These are phyloP conservation scores for Nebria salina DNA, from an alignment of 2,888 invertebrate species.

Conservation along the genomic window DNA sequence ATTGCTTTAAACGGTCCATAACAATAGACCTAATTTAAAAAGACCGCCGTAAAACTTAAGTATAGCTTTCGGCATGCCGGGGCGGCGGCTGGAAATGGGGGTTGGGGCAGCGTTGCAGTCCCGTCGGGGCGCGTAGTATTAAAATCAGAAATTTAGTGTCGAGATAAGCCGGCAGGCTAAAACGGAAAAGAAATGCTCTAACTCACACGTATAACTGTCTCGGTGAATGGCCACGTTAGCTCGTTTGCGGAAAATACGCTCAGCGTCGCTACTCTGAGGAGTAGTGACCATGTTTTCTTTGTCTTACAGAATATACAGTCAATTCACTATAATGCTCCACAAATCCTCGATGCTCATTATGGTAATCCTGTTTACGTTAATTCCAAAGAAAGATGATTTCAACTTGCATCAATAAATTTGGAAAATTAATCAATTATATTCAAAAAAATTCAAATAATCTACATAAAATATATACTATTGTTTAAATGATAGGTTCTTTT, in stretches of 20 bases:
- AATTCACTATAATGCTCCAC: neutral
- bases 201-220: slow-evolving; percentile 63
- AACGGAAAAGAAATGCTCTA: slow-evolving; percentile 62
- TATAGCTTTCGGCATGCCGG: slow-evolving; percentile 57
- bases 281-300: neutral
- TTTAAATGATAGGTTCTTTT: too few species aligned
- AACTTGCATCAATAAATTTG: too few species aligned
- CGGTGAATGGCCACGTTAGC: slow-evolving; percentile 58
- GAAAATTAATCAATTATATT: too few species aligned
- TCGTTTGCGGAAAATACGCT: slow-evolving; percentile 60
- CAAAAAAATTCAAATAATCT: too few species aligned
- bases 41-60: slow-evolving; percentile 60
- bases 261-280: neutral
- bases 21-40: slow-evolving; percentile 63
- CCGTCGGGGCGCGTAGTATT: slow-evolving; percentile 59
- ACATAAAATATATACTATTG: too few species aligned
- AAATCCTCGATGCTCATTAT: neutral
- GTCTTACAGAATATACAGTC: neutral
- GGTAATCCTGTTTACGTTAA: neutral
- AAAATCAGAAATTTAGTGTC: slow-evolving; percentile 69
- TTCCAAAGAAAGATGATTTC: too few species aligned
- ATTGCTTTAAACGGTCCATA: slow-evolving; percentile 61
- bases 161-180: slow-evolving; percentile 65
- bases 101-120: slow-evolving; percentile 43
- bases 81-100: slow-evolving; percentile 48